Base-by-base conservation (phyloP, 1,140 invertebrate species). In the Zaprionus inermis region DNA sequence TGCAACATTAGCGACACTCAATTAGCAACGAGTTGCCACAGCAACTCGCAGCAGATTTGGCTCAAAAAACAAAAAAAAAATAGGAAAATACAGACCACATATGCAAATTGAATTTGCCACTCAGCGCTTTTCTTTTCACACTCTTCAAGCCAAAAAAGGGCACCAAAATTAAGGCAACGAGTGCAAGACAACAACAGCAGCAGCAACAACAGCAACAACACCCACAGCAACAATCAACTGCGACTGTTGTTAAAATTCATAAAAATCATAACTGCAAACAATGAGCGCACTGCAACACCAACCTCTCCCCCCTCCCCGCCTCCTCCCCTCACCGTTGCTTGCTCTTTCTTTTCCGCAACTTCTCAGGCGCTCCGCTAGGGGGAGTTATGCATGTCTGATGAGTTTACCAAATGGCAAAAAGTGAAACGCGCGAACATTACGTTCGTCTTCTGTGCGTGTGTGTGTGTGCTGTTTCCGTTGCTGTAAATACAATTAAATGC, bases 231-330 rank as follows among this genome's bases (percentile, higher is more conserved):
- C 18, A 49, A 71, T 60, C 30, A 64, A 14, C 69, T 41, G 22
- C 72, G 56, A 76, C 49, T 85, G 76, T 56, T 81, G 65, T 69
- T 69, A 73, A 72, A 88, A 88, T 84, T 88, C 84, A 89, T 80
- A 88, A 89, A 88, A 89, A 88, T 83, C 77, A 89, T 73, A 89
- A 78, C 65, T 79, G 72, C 78, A 79, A 89, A 89, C 81, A 89
- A 78, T 70, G 77, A 64, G 68, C 59, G 20, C 69, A 72, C 24
- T 14, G 32, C 41, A 56, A 16, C 38, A 12, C 63, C 63, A 34
- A 16, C 18, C 46, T 9, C 22, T 56, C 24, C 6, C 5, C 12
- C 41, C 0, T 0, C 30, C 30, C 30, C 30, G 3, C 6, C 30
- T 32, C 6, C 3, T 5, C 2, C 30, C 30, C 30, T 32, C 30